Conservation (phyloP, 2,113 vertebrate species). For the Piaya cayana region DNA sequence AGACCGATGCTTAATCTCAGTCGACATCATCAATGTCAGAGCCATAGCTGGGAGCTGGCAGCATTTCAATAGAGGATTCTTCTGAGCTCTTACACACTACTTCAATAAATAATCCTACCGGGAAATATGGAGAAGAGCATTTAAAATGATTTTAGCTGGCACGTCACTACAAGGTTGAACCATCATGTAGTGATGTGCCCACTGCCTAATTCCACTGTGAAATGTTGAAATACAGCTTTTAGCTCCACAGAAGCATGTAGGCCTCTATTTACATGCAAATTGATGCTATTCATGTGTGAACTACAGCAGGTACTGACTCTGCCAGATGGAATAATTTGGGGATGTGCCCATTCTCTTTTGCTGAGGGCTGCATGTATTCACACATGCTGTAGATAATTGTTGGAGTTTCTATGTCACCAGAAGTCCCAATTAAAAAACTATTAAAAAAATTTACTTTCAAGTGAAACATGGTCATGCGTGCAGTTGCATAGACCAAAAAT, state of each 20-base stretch:
- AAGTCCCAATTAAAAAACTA: conserved; percentile 67
- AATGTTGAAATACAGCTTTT: conserved; percentile 79
- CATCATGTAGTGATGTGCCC: conserved; percentile 70
- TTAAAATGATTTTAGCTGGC: conserved; percentile 78
- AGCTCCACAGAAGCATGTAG: conserved; percentile 78
- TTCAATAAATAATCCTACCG: conserved; percentile 73
- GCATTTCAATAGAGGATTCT: conserved; percentile 72
- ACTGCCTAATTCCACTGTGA: conserved; percentile 79
- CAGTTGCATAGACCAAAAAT: background rate
- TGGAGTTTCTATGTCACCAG: conserved; percentile 52
- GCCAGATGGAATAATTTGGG: conserved; percentile 82
- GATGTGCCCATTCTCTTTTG: conserved; percentile 73
- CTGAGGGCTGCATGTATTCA: conserved; percentile 69
- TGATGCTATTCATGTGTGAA: conserved; percentile 80
- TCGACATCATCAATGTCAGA: conserved; percentile 79
- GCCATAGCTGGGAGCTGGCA: conserved; percentile 66
- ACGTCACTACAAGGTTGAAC: conserved; percentile 69
- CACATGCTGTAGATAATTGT: conserved; percentile 41
- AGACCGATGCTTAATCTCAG: conserved; percentile 73
- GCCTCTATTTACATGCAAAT: conserved; percentile 85
- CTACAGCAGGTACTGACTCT: conserved; percentile 76
- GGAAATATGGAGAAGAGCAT: conserved; percentile 74
- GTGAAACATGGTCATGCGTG: background rate
- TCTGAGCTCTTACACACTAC: conserved; percentile 66
- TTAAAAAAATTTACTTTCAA: conserved; percentile 61